Evolutionary conservation across 2,888 invertebrate species (phyloP), one percentile per base, ranked within the genome.

Genomic region (Anthrax anthrax): DNA sequence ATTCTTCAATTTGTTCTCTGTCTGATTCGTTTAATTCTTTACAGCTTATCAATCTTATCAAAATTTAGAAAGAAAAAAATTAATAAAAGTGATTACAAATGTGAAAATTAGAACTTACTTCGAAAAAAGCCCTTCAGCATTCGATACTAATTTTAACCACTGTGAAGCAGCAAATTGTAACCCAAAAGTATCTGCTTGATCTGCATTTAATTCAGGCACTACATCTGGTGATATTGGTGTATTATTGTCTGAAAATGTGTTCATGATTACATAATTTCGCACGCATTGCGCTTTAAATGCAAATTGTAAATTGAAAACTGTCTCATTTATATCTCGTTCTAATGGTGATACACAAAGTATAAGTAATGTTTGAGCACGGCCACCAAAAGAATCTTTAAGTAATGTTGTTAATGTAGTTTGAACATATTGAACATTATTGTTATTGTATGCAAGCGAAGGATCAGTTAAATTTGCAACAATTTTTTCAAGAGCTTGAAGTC

Each of bases 101-200:
- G 17, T 18, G 17, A n/a, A 40, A 36, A 23, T n/a, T 16, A 42
- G 16, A 36, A 54, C 59, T 60, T 77, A 83, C 65, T 81, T 66
- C 19, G 64, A 56, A 78, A 65, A 84, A n/a, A 89, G 66, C 18
- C 84, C 83, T 61, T 88, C 88, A 3, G 88, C 88, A 71, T 87
- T 87, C 4, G 82, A 76, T 8, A 88, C 86, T 50, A 89, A 64
- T 62, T 86, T 86, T 19, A 84, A 77, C 78, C 86, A 81, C 56
- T 88, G 88, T 48, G 81, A 73, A 14, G 86, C 84, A 14, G 87
- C 86, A 71, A 88, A 87, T 63, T 86, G 84, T 47, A 87, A 65
- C 37, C 84, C 82, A 61, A 85, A 84, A 37, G 72, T 62, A 57
- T 75, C 74, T 6, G 61, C 60, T 37, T 39, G 44, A 23, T 49